Base-by-base conservation (phyloP, 2,888 invertebrate genomes). In the Tetropium fuscum region DNA sequence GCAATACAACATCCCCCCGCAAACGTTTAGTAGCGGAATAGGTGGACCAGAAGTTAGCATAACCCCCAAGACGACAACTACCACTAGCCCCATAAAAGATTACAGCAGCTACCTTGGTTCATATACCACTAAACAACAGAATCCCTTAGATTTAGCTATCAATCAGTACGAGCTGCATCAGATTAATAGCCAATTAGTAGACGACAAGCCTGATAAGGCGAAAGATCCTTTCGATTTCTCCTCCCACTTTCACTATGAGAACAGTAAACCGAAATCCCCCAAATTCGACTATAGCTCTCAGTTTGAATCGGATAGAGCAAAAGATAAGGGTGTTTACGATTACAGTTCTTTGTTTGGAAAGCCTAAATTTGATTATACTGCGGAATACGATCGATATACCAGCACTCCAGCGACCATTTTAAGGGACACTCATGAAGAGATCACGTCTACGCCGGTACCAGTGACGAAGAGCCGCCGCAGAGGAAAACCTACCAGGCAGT, bases 91-190 rank as follows among this genome's bases (percentile, higher is more conserved):
- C 2, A 6, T 15, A 13, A 32, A 43, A 15, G 10, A 34, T 5
- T 34, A 22, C 13, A 30, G 15, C 8, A 22, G 34, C 5, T 20
- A 32, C 7, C 44, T 11, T n/a, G 32, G 25, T 34, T 25, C 38
- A 1, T 32, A 45, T 15, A 18, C 10, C 4, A 8, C 5, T 10
- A 45, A 38, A 40, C 19, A 7, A 25, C 3, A 64, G 68, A 69
- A 64, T 57, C 71, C 73, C 3, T 36, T 73, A 2, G 72, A 74
- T 22, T 36, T 74, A 15, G 69, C 70, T 0, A 73, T 75, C 30
- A 72, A 73, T 45, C 70, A 72, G n/a, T 76, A 68, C 43, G 76
- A 76, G 38, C 43, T 76, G 13, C 70, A 76, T 61, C 70, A 77
- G 70, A 69, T 74, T 61, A 65, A 78, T 66, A 48, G 61, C 36